Evolutionary conservation across 2,113 vertebrate genomes (phyloP).

Genomic region (Pyrgilauda ruficollis): DNA sequence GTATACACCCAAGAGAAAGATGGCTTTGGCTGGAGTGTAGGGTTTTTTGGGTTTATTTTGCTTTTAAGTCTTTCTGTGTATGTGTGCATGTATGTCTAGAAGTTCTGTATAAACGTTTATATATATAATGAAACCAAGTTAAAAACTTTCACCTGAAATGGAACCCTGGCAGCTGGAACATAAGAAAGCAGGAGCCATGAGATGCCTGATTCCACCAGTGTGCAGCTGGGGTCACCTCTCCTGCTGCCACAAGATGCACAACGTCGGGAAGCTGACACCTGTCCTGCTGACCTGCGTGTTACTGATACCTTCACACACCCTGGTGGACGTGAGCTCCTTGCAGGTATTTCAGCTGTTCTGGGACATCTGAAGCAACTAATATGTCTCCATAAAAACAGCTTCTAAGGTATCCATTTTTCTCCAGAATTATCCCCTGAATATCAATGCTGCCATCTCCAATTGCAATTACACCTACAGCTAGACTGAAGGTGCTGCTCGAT

Average conservation of each 20-base stretch:
- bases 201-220: neutral
- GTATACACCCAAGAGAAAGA: neutral
- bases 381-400: neutral
- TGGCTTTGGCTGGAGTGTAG: neutral
- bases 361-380: neutral
- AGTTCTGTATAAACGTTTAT: neutral
- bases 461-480: neutral
- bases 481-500: neutral
- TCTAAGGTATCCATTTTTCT: neutral
- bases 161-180: neutral
- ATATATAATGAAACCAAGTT: neutral
- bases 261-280: neutral
- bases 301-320: neutral
- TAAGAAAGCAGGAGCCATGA: neutral
- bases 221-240: neutral
- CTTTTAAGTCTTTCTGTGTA: neutral
- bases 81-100: neutral
- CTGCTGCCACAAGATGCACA: rapidly evolving
- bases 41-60: neutral
- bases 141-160: neutral
- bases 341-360: neutral
- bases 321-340: neutral
- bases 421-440: neutral
- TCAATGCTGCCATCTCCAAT: neutral
- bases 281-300: neutral